Evolutionary conservation across 2,113 vertebrate species (phyloP), one percentile per base, ranked within the genome.

Genomic region (Daubentonia madagascariensis): DNA sequence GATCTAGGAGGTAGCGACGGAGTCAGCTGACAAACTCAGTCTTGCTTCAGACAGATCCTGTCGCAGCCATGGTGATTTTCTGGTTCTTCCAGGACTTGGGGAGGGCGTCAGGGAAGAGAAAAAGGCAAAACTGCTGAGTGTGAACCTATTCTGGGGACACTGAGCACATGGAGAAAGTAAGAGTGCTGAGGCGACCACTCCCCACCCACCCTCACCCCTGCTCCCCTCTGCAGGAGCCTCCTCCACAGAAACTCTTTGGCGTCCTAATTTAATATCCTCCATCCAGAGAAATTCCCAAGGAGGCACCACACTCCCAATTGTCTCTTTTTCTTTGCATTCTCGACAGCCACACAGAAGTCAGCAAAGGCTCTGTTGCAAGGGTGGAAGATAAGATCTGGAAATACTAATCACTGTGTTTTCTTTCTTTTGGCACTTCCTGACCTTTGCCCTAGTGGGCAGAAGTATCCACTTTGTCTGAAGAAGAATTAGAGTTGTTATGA

Each of bases 381-480:
- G 30, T 23, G 37, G 67, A 85, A 76, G 91, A 92, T 89, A 95
- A 90, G 85, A 92, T 94, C 95, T 96, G 84, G 45, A 96, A 96
- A 96, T 84, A 79, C 35, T 73, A 68, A 57, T 84, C 84, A 61
- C 1, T 18, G 72, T 75, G 75, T 61, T 96, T 94, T 85, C 93
- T 94, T 91, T 72, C 83, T 86, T 84, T 45, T 52, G 23, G 48
- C 14, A 25, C 70, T 95, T 94, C 89, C 95, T 90, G 97, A 94
- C 97, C 97, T 97, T 96, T 96, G 80, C 75, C 94, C 96, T 67
- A 92, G 67, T 88, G 65, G 87, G 95, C 95, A 96, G 87, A 92
- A 94, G 57, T 14, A 30, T 25, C 72, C 65, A 50, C 37, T 94
- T 87, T 84, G 91, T 89, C 88, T 88, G 43, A 68, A 92, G 91